A percentile compares a stretch with the other conserved stretches of the same genome.
Conservation (phyloP, 1,140 invertebrate genomes). For the Maconellicoccus hirsutus region DNA sequence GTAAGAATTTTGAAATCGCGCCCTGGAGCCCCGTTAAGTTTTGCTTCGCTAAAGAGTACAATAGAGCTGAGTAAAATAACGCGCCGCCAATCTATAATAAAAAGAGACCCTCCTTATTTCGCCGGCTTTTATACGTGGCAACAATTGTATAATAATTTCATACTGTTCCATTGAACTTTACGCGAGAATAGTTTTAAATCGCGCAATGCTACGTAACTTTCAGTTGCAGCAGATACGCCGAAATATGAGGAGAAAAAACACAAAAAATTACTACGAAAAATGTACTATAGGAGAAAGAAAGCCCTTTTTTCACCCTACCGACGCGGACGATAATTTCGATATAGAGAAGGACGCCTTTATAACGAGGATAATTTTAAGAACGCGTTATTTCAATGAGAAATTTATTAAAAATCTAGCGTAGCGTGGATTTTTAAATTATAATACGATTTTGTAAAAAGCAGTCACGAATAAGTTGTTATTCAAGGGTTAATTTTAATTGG, state of each 20-base stretch:
- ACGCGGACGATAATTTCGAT: too few species aligned
- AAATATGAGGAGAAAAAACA: too few species aligned
- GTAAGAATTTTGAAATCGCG: neutral
- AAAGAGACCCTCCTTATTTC: neutral
- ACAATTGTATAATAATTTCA: conserved; percentile 6
- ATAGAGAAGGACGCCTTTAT: too few species aligned
- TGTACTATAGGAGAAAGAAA: too few species aligned
- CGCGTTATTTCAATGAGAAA: too few species aligned
- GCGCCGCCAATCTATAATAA: neutral
- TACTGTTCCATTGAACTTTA: conserved; percentile 5
- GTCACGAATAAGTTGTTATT: neutral
- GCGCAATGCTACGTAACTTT: neutral
- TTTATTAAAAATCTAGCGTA: too few species aligned
- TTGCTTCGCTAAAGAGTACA: conserved; percentile 7
- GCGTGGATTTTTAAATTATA: too few species aligned
- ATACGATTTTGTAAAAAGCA: neutral
- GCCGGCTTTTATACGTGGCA: neutral
- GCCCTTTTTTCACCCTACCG: too few species aligned
- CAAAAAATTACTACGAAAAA: too few species aligned
- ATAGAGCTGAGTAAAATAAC: neutral
- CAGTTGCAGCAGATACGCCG: neutral
- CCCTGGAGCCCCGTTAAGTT: conserved; percentile 1
- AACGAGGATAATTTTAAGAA: too few species aligned
- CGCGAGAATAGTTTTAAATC: conserved; percentile 3
- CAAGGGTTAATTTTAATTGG: conserved; percentile 9